Evolutionary conservation across 2,888 invertebrate genomes (phyloP), one percentile per base, ranked within the genome.

Genomic region (Danaus chrysippus): DNA sequence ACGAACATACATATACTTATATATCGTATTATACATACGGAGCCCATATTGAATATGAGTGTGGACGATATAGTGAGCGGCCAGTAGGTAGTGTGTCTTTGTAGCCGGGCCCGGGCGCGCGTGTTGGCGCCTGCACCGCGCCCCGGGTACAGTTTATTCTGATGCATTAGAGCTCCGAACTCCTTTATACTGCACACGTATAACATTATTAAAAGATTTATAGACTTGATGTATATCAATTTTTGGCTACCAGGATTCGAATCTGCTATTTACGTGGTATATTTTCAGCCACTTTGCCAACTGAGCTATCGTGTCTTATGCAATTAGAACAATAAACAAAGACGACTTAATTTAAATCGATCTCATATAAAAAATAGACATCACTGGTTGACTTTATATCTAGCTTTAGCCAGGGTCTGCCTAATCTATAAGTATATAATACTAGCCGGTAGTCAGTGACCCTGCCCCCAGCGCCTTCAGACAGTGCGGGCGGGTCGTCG

Each of bases 401-500:
- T n/a, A n/a, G n/a, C n/a, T n/a, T n/a, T n/a, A n/a, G n/a, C n/a
- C n/a, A n/a, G n/a, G n/a, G n/a, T n/a, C n/a, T n/a, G n/a, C n/a
- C n/a, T n/a, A n/a, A n/a, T 23, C 1, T 44, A 13, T 43, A 53
- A 1, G 9, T 13, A 10, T 60, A 66, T 15, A 15, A 11, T 10
- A 43, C 49, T 12, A 8, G 87, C 87, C 96, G 92, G 78, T 99
- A 99, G 83, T 99, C 99, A 0, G 97, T 96, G 52, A 99, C 96
- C 52, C 98, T 92, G 0, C 98, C 99, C 0, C 99, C 99, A 44
- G 95, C 95, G 0, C 98, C 98, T 85, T 99, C 99, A 41, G 96
- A 97, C 58, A 99, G 96, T 0, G 98, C 97, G 0, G 98, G 98
- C 0, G 98, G 97, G 82, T 99, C 99, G 81, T 99, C 98, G 59